phyloP scores from a whole-genome alignment of 2,888 invertebrate genomes.

The Chromoteleia sp. region DNA sequence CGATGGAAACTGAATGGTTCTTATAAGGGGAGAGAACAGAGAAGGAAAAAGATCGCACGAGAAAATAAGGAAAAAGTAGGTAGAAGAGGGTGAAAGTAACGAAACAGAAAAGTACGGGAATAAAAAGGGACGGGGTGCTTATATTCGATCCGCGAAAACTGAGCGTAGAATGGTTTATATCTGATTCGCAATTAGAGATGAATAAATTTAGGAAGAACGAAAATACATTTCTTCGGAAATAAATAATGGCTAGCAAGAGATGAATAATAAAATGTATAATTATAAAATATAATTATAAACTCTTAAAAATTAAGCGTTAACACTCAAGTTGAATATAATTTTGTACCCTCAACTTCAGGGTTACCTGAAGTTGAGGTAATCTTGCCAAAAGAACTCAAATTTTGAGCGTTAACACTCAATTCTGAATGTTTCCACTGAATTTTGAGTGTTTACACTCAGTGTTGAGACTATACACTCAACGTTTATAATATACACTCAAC shows the following conservation, averaged over 20 bases:
- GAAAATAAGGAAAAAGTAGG: conserved; percentile 43
- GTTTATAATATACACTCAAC: no score
- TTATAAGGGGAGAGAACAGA: conserved; percentile 47
- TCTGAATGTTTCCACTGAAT: no score
- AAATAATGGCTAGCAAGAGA: conserved; percentile 75
- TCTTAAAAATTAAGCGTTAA: no score
- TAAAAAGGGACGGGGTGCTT: conserved; percentile 28
- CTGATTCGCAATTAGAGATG: conserved; percentile 83
- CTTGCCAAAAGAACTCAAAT: no score
- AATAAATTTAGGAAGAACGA: conserved; percentile 75
- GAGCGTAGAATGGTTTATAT: conserved; percentile 76
- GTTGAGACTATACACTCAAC: no score
- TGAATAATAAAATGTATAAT: no score
- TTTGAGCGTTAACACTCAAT: no score
- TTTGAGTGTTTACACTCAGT: no score
- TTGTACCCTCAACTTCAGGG: no score
- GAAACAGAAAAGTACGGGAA: conserved; percentile 71
- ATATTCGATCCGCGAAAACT: conserved; percentile 56
- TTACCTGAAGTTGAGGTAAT: no score
- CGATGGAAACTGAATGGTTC: conserved; percentile 76
- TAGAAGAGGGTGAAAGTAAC: conserved; percentile 68
- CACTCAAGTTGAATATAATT: no score
- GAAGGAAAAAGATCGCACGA: conserved; percentile 42
- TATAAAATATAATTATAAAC: no score
- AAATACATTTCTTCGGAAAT: conserved; percentile 77